phyloP scores from a whole-genome alignment of 92 coral and sea anemone genomes.

The Galaxea fascicularis region DNA sequence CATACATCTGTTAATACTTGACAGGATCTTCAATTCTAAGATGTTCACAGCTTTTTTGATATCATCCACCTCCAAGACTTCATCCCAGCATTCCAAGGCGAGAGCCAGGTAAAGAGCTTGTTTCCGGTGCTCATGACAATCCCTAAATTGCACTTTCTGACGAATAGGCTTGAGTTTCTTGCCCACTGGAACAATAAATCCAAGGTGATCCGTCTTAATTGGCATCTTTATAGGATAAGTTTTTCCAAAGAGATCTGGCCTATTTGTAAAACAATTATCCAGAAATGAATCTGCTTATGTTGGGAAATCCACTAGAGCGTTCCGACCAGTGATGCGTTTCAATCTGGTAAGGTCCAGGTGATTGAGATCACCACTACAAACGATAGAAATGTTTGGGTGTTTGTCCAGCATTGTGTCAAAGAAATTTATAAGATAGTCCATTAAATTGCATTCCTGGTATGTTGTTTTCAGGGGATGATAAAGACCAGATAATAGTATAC shows the following conservation, averaged over 20 bases:
- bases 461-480: constrained; percentile 62
- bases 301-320: no score
- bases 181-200: no score
- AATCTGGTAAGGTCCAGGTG: no score
- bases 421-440: no score
- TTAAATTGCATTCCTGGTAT: constrained; percentile 63
- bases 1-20: constrained; percentile 53
- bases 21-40: constrained; percentile 32
- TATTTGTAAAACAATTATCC: no score
- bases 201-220: constrained; percentile 61
- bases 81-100: constrained; percentile 36
- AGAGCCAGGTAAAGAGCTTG: constrained; percentile 26
- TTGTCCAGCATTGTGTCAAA: constrained; percentile 52
- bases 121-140: constrained; percentile 67
- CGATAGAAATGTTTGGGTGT: constrained; percentile 66
- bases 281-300: no score
- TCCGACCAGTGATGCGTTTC: no score
- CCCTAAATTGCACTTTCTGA: constrained; percentile 38
- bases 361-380: no score
- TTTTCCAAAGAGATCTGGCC: no score
- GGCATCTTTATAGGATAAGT: constrained; percentile 52
- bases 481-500: constrained; percentile 53
- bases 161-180: no score
- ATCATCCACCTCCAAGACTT: constrained; percentile 17
- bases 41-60: constrained; percentile 44